These are phyloP conservation scores for Tenthredo distinguenda DNA, from an alignment of 2,888 invertebrate species.

Conservation along the genomic window DNA sequence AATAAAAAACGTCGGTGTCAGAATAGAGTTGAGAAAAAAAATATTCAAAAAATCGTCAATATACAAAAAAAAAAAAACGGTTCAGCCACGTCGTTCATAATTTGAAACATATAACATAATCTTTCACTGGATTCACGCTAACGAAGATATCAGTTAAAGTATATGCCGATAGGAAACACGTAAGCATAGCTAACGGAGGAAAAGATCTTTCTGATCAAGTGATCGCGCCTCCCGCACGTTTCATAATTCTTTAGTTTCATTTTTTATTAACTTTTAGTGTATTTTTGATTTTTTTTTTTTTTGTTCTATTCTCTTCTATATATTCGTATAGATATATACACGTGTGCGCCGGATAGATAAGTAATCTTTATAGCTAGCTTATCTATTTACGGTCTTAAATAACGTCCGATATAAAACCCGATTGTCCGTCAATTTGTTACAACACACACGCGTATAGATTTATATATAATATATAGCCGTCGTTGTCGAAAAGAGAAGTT, in stretches of 20 bases:
- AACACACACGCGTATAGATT: not conserved
- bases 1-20: not conserved
- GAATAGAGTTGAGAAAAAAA: not conserved
- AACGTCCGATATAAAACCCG: constrained; percentile 47
- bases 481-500: too few relatives aligned
- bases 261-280: not conserved
- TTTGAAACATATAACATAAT: not conserved
- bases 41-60: too few relatives aligned
- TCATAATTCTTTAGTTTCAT: not conserved
- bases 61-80: too few relatives aligned
- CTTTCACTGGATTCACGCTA: too few relatives aligned
- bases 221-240: not conserved
- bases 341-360: constrained; percentile 51
- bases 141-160: not conserved
- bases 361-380: constrained; percentile 49
- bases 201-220: not conserved
- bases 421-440: constrained; percentile 43
- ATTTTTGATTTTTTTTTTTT: not conserved
- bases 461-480: not conserved
- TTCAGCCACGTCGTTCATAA: not conserved
- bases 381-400: constrained; percentile 48
- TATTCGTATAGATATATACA: constrained; percentile 4
- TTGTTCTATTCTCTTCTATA: not conserved
- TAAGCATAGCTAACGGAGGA: not conserved
- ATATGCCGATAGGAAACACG: not conserved